A percentile compares a stretch with the other conserved stretches of the same genome.
Conservation (phyloP, 1,140 invertebrate genomes). For the Drosophila funebris region DNA sequence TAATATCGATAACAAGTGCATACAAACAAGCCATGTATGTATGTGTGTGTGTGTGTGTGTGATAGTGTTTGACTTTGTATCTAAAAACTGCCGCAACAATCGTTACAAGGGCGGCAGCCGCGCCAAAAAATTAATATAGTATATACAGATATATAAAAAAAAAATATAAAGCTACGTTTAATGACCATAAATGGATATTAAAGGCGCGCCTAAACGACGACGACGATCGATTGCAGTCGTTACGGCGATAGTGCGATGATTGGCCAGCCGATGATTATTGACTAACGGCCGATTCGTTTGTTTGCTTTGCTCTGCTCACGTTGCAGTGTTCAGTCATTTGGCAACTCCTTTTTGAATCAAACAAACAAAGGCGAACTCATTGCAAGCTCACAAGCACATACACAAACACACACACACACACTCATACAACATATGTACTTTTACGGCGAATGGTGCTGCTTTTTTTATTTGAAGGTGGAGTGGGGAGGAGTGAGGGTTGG, state of each 20-base stretch:
- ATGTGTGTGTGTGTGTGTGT: not conserved
- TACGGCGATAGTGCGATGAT: conserved; percentile 47
- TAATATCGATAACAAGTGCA: conserved; percentile 43
- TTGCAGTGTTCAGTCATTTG: conserved; percentile 40
- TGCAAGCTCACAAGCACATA: conserved; percentile 7
- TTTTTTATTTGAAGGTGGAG: not conserved
- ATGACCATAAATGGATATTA: conserved; percentile 68
- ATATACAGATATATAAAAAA: conserved; percentile 14
- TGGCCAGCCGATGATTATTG: conserved; percentile 26
- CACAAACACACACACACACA: not conserved
- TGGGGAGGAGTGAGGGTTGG: not conserved
- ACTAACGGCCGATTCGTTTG: conserved; percentile 42
- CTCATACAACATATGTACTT: conserved; percentile 13
- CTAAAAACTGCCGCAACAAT: conserved; percentile 38
- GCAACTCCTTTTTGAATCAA: conserved; percentile 45
- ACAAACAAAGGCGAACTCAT: conserved; percentile 50
- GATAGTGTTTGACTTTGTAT: conserved; percentile 22
- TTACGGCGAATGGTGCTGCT: conserved; percentile 30
- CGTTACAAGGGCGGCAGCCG: conserved; percentile 75
- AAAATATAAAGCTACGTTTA: conserved; percentile 43
- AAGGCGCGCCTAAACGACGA: conserved; percentile 51
- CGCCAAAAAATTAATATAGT: conserved; percentile 44
- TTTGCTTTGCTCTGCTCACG: not conserved
- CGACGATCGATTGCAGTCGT: conserved; percentile 16
- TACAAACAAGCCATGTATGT: conserved; percentile 4